Percentiles rank a stretch among this genome's conserved stretches.
Evolutionary conservation across 2,797 vertebrate species (phyloP).

Genomic region (Poeciliopsis gracilis): DNA sequence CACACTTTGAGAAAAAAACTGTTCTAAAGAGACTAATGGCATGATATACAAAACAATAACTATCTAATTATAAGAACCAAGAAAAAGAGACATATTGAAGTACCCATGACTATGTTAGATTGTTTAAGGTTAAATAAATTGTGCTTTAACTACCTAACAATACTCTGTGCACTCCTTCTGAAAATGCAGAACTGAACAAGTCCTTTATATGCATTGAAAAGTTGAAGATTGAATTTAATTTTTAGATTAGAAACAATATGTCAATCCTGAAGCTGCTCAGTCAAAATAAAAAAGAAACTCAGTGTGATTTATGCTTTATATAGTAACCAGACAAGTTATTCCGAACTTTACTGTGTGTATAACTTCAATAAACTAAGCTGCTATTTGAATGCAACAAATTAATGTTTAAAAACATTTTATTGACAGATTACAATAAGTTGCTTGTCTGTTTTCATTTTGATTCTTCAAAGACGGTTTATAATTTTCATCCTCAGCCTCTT

Average conservation of each 20-base stretch:
- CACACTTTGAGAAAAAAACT: background rate
- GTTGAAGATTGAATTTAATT: background rate
- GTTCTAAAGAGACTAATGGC: background rate
- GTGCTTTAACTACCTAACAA: background rate
- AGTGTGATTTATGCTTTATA: background rate
- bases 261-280: background rate
- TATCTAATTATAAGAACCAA: background rate
- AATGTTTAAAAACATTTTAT: background rate
- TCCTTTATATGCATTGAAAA: background rate
- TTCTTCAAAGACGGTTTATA: background rate
- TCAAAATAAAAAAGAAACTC: background rate
- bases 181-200: background rate
- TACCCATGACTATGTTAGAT: background rate
- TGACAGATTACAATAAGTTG: background rate
- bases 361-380: background rate
- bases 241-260: background rate
- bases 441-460: background rate
- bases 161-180: background rate
- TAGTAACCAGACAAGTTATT: background rate
- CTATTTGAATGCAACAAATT: background rate
- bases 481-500: background rate
- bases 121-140: background rate
- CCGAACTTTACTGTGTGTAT: background rate
- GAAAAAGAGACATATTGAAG: background rate
- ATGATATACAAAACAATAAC: background rate